Evolutionary conservation across 2,113 vertebrate genomes (phyloP).

Genomic region (Sterna hirundo): DNA sequence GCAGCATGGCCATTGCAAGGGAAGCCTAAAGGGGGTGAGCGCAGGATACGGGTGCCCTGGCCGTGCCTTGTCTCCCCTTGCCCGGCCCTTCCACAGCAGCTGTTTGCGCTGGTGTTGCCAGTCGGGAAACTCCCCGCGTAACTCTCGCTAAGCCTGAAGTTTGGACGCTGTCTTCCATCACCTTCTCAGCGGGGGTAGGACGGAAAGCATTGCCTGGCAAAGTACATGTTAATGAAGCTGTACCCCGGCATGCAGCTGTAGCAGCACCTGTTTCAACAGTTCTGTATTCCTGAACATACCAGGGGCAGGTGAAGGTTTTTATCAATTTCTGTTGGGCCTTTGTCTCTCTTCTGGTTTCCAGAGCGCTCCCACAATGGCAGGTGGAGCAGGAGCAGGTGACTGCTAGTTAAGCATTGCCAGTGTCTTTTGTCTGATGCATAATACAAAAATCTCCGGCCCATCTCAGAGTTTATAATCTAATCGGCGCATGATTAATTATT

Average conservation of each 20-base stretch:
- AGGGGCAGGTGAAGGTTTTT: background rate
- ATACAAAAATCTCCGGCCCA: background rate
- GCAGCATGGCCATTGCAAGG: accelerated
- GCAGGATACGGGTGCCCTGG: background rate
- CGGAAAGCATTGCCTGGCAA: background rate
- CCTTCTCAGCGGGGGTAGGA: background rate
- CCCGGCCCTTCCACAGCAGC: background rate
- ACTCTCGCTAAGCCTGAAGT: background rate
- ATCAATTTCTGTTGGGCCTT: conserved; percentile 11
- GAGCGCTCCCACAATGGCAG: conserved; percentile 29
- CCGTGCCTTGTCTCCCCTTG: background rate
- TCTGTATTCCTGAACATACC: background rate
- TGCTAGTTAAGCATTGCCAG: conserved; percentile 52
- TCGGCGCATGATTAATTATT: conserved; percentile 37
- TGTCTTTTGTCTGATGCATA: conserved; percentile 32
- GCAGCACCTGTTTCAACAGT: conserved; percentile 44
- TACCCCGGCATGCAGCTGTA: background rate
- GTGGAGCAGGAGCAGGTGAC: conserved; percentile 23
- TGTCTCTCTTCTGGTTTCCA: conserved; percentile 17
- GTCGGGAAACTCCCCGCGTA: background rate
- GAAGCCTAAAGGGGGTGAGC: background rate
- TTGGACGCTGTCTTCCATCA: background rate
- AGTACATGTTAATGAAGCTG: background rate
- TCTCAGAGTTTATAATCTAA: background rate
- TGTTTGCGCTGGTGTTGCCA: background rate